These are phyloP conservation scores for Ptilorrhoa leucosticta DNA, from an alignment of 2,113 vertebrate genomes.

Conservation along the genomic window DNA sequence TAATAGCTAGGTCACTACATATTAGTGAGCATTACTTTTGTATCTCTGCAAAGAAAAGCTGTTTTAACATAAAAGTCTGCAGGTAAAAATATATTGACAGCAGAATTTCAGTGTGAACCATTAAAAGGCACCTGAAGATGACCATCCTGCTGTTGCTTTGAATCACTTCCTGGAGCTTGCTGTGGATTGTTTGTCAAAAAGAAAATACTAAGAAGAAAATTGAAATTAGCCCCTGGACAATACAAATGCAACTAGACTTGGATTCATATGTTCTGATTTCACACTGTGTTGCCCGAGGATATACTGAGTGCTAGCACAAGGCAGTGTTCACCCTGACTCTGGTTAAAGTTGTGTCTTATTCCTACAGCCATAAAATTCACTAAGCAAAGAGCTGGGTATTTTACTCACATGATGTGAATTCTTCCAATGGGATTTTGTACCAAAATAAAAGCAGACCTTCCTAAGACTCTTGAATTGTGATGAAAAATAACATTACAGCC, in stretches of 20 bases:
- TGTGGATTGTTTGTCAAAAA: not conserved
- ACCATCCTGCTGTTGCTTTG: not conserved
- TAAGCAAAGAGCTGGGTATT: not conserved
- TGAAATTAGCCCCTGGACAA: constrained; percentile 4
- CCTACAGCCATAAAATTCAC: not conserved
- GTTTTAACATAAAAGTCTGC: not conserved
- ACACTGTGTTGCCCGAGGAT: not conserved
- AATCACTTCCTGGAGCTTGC: not conserved
- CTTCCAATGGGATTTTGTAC: not conserved
- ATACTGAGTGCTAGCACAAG: not conserved
- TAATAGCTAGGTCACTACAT: not conserved
- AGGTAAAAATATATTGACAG: not conserved
- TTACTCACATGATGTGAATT: not conserved
- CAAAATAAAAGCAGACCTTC: not conserved
- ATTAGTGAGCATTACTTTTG: not conserved
- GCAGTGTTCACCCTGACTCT: not conserved
- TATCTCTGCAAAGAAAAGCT: not conserved
- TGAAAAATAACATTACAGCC: not conserved
- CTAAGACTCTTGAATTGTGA: not conserved
- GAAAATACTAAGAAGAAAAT: not conserved
- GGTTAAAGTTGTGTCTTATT: not conserved
- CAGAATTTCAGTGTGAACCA: not conserved
- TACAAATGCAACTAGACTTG: not conserved
- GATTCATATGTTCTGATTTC: not conserved
- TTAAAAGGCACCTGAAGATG: constrained; percentile 14